Percentiles rank a stretch among this genome's conserved stretches.
phyloP scores from a whole-genome alignment of 2,113 vertebrate genomes.

The Dasyprocta punctata region DNA sequence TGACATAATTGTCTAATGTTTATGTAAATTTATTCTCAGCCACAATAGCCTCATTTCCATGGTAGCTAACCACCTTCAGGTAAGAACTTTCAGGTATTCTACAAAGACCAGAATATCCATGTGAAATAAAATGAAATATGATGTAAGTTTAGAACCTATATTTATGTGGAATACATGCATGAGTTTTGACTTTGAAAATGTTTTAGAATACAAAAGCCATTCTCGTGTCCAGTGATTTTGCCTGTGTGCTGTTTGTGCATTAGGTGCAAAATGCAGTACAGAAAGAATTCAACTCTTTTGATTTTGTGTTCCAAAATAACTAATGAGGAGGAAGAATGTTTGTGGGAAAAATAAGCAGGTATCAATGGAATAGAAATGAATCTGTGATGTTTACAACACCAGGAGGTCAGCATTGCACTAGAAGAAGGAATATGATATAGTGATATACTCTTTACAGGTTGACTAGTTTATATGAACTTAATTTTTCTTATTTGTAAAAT shows the following conservation, averaged over 20 bases:
- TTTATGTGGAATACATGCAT: neutral
- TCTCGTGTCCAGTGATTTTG: neutral
- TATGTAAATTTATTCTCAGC: constrained; percentile 62
- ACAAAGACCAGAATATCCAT: neutral
- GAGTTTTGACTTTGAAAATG: neutral
- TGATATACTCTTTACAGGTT: neutral
- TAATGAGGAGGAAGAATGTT: neutral
- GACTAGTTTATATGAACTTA: neutral
- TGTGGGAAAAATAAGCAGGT: neutral
- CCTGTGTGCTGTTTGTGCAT: neutral
- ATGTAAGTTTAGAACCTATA: neutral
- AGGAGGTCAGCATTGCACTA: neutral
- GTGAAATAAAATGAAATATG: constrained; percentile 40
- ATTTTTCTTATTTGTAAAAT: constrained; percentile 25
- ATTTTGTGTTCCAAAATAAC: neutral
- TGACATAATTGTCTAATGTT: constrained; percentile 47
- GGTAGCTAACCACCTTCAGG: constrained; percentile 39
- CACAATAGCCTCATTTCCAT: constrained; percentile 32
- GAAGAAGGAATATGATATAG: neutral
- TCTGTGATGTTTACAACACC: neutral
- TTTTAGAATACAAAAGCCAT: neutral
- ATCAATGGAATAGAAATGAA: neutral
- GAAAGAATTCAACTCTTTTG: neutral
- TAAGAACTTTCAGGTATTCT: constrained; percentile 39
- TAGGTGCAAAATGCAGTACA: neutral